These are phyloP conservation scores for Lasius platythorax DNA, from an alignment of 2,888 invertebrate species.

Conservation along the genomic window DNA sequence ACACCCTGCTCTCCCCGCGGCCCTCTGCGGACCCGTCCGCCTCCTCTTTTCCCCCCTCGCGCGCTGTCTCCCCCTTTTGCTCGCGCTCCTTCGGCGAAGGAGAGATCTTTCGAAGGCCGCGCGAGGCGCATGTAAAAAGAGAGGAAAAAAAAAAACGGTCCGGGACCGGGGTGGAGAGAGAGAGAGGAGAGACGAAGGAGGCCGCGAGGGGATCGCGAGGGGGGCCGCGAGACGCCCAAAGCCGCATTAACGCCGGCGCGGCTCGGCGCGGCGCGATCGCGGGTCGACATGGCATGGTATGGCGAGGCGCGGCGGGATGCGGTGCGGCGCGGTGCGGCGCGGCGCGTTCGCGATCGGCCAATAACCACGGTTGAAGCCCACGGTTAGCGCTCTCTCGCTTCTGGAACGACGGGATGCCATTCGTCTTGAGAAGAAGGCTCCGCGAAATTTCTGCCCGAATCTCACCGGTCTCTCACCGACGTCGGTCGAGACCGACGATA, in stretches of 20 bases:
- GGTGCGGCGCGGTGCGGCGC: constrained; percentile 47
- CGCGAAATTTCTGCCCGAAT: constrained; percentile 53
- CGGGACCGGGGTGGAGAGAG: constrained; percentile 18
- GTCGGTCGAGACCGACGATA: constrained; percentile 32
- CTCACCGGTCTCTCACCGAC: constrained; percentile 42
- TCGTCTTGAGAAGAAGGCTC: constrained; percentile 48
- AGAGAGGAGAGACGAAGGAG: constrained; percentile 4
- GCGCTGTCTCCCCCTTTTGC: constrained; percentile 67
- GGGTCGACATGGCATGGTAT: background rate
- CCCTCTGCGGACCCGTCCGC: constrained; percentile 77
- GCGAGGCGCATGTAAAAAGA: constrained; percentile 80
- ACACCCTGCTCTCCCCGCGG: constrained; percentile 85
- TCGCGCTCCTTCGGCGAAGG: constrained; percentile 67
- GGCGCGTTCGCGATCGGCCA: constrained; percentile 57
- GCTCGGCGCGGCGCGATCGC: constrained; percentile 57
- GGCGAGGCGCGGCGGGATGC: constrained; percentile 57
- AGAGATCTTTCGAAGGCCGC: constrained; percentile 77
- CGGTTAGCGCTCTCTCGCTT: constrained; percentile 47
- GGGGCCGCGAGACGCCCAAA: constrained; percentile 72
- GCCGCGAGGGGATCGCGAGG: constrained; percentile 41
- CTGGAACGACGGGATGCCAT: constrained; percentile 56
- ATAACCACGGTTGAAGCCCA: constrained; percentile 58
- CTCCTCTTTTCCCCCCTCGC: constrained; percentile 71
- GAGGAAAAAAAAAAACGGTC: constrained; percentile 69
- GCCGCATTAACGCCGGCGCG: constrained; percentile 77